Conservation (phyloP, 23 tunicate genomes). For the Aplidium turbinatum region DNA sequence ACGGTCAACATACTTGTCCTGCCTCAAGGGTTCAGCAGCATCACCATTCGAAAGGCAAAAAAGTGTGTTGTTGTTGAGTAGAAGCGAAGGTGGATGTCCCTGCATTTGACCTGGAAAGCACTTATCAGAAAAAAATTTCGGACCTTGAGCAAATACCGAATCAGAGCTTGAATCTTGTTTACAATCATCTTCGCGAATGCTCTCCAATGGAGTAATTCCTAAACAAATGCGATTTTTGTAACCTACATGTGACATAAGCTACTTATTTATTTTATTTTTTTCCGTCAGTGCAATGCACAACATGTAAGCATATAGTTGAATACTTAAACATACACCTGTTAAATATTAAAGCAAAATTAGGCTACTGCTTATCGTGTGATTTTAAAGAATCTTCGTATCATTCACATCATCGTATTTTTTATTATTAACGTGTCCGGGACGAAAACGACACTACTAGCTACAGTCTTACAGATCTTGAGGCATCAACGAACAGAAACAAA, state of each 20-base stretch:
- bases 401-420: too few relatives aligned
- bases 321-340: not conserved
- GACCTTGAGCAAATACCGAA: slow-evolving; percentile 68
- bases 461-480: too few relatives aligned
- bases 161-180: slow-evolving; percentile 46
- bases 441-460: too few relatives aligned
- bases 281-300: not conserved
- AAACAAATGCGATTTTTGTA: not conserved
- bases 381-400: too few relatives aligned
- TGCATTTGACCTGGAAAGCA: too few relatives aligned
- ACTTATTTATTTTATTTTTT: too few relatives aligned
- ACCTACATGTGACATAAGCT: not conserved
- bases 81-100: not conserved
- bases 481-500: too few relatives aligned
- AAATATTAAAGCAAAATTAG: not conserved
- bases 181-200: slow-evolving; percentile 38
- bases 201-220: slow-evolving; percentile 81
- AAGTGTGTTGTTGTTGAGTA: slow-evolving; percentile 14
- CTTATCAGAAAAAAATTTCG: not conserved
- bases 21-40: not conserved
- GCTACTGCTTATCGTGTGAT: too few relatives aligned
- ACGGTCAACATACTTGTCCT: not conserved
- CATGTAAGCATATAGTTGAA: not conserved
- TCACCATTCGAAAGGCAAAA: not conserved
- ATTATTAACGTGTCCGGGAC: too few relatives aligned